phyloP scores from a whole-genome alignment of 2,113 vertebrate genomes.

The Pygoscelis antarcticus region DNA sequence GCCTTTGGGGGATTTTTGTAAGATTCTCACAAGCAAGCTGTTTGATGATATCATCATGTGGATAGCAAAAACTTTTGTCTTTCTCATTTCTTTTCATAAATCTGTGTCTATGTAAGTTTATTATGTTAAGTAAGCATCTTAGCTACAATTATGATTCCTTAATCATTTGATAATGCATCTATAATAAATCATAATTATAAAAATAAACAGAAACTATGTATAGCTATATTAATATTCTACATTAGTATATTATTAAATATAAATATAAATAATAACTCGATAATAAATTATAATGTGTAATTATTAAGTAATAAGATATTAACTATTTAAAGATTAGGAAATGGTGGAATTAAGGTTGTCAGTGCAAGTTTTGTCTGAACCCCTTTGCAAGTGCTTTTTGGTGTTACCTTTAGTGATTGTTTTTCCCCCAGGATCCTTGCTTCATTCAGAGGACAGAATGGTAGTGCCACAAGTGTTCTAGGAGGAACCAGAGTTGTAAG shows the following conservation, averaged over 20 bases:
- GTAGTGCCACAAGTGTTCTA: not conserved
- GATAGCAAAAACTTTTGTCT: not conserved
- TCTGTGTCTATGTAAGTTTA: not conserved
- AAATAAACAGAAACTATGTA: not conserved
- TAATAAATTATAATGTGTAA: not conserved
- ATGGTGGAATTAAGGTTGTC: not conserved
- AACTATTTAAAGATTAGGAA: not conserved
- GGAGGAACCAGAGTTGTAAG: not conserved
- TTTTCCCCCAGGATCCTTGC: not conserved
- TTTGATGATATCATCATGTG: not conserved
- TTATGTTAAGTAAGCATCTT: not conserved
- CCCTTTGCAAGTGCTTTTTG: not conserved
- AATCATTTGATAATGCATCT: not conserved
- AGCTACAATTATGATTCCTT: not conserved
- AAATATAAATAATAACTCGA: not conserved
- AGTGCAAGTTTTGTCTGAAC: not conserved
- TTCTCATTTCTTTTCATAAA: not conserved
- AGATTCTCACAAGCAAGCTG: not conserved
- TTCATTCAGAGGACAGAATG: not conserved
- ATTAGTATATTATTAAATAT: not conserved
- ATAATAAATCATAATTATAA: not conserved
- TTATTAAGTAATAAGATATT: not conserved
- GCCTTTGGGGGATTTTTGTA: not conserved
- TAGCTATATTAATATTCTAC: not conserved
- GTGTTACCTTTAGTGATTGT: not conserved